Percentiles rank a stretch among this genome's conserved stretches.
These are phyloP conservation scores for Oriolus oriolus DNA, from an alignment of 2,113 vertebrate species.

Conservation along the genomic window DNA sequence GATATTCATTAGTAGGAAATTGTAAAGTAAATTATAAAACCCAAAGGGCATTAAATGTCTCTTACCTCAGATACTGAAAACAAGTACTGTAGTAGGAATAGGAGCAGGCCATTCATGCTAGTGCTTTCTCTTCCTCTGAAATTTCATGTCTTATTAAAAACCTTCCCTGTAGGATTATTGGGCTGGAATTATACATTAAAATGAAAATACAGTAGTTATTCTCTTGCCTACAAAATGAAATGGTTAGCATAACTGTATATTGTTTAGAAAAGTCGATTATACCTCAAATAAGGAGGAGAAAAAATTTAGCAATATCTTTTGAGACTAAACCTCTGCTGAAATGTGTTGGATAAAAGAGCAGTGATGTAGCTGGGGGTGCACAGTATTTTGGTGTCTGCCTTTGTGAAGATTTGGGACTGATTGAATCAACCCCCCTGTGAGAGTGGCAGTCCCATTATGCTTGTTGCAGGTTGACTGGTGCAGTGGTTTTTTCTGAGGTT, in stretches of 20 bases:
- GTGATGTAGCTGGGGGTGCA: neutral
- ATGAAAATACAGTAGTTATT: neutral
- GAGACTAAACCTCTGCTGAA: neutral
- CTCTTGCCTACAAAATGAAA: neutral
- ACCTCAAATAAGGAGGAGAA: neutral
- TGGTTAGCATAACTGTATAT: neutral
- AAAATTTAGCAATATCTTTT: neutral
- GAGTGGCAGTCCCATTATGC: neutral
- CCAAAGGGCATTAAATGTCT: constrained; percentile 2
- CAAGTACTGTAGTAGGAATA: neutral
- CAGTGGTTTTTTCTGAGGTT: constrained; percentile 32
- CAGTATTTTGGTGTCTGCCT: neutral
- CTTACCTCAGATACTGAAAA: neutral
- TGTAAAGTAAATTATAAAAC: constrained; percentile 43
- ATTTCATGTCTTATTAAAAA: constrained; percentile 50
- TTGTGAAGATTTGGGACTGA: neutral
- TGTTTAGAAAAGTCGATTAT: constrained; percentile 30
- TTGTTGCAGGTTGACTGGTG: constrained; percentile 6
- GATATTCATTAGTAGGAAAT: constrained; percentile 34
- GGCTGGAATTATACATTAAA: constrained; percentile 12
- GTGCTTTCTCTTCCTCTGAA: constrained; percentile 36
- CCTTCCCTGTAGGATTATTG: constrained; percentile 34
- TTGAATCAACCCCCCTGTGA: neutral
- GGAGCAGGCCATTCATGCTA: neutral
- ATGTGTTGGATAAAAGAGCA: neutral